Percentiles rank a stretch among this genome's conserved stretches.
Evolutionary conservation across 2,113 vertebrate species (phyloP).

Genomic region (Condylura cristata): DNA sequence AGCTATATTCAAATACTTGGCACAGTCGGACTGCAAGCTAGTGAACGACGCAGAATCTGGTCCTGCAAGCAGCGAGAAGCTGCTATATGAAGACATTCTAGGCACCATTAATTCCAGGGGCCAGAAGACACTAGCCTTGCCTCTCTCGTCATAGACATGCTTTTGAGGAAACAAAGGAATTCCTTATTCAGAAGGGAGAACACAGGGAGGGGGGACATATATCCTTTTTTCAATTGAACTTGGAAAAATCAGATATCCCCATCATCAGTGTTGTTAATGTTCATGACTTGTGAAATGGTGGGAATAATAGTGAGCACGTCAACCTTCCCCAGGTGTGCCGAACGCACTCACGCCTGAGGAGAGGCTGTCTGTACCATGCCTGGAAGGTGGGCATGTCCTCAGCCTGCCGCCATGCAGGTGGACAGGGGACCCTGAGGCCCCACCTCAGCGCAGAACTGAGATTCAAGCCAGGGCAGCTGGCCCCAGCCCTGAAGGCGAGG

Average conservation of each 20-base stretch:
- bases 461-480: neutral
- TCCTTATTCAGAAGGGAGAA: neutral
- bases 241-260: neutral
- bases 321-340: neutral
- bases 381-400: neutral
- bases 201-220: neutral
- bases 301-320: neutral
- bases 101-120: constrained; percentile 28
- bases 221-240: neutral
- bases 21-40: neutral
- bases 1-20: neutral
- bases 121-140: neutral
- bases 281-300: constrained; percentile 18
- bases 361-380: neutral
- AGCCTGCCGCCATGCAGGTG: neutral
- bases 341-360: no score
- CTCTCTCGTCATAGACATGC: neutral
- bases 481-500: fast-evolving
- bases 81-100: constrained; percentile 1
- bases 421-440: neutral
- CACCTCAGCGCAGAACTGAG: neutral
- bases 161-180: neutral
- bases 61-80: neutral
- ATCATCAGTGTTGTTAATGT: neutral
- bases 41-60: neutral